Base-by-base conservation (phyloP, 2,797 vertebrate genomes). In the Hippopotamyrus pictus region DNA sequence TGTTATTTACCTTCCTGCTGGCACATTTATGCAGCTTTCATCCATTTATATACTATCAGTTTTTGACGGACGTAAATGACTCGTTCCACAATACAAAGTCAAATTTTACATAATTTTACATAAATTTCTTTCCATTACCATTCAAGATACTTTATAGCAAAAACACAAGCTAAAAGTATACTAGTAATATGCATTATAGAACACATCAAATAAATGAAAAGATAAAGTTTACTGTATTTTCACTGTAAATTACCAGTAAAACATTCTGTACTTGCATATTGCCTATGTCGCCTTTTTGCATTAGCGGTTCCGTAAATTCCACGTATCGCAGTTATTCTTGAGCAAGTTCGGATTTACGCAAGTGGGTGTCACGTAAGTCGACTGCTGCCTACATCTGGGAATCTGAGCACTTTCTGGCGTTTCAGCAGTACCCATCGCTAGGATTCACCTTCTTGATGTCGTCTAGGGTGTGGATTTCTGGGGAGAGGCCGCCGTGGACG, bases 401-500 rank as follows among this genome's bases (percentile, higher is more conserved):
- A 73, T 3, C 29, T 73, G 65, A 11, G 41, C 9, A 50, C 19
- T 9, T 65, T 11, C 25, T 65, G 59, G 29, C 1, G 9, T 8
- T 22, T 25, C 57, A 65, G 33, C 11, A 41, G 33, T 1, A 37
- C 12, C 25, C 12, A 11, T 5, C 37, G 11, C 22, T 9, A 22
- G 73, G 17, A 76, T 51, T 87, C 94, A 96, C 96, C 96, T 97
- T 97, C 92, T 96, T 96, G 92, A 97, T 97, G 93, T 97, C 96
- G 46, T 97, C 96, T 95, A 97, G 94, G 88, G 93, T 97, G 95
- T 97, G 96, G 92, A 97, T 95, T 95, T 97, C 96, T 57, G 96
- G 96, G 88, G 96, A 97, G 82, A 97, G 95, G 73, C 96, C 96
- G 22, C 96, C 96, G 0, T 97, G 96, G 90, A 97, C 96, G 87